phyloP scores from a whole-genome alignment of 2,888 invertebrate genomes.

The Latrodectus elegans region DNA sequence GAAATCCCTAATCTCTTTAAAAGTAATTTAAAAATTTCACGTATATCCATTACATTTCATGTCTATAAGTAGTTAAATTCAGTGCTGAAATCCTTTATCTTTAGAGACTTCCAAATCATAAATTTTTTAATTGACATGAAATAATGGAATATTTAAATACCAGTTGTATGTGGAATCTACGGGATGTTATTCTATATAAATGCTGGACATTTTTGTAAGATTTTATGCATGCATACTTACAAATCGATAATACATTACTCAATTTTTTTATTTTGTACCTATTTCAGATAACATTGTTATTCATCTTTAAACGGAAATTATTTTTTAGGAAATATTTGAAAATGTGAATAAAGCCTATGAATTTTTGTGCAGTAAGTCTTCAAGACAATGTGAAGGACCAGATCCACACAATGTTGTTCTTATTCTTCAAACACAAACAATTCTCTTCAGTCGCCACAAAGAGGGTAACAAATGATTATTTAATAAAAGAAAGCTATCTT shows the following conservation, averaged over 20 bases:
- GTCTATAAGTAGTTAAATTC: no score
- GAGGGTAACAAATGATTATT: conserved; percentile 80
- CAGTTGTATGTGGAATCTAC: no score
- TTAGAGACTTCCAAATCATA: no score
- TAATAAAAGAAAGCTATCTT: neutral
- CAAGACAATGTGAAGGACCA: conserved; percentile 82
- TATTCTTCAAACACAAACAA: conserved; percentile 93
- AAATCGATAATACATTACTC: neutral
- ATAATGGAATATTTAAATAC: no score
- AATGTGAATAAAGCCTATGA: conserved; percentile 98
- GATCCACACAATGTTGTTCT: conserved; percentile 96
- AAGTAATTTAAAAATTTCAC: no score
- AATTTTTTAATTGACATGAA: no score
- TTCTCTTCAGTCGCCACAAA: conserved; percentile 92
- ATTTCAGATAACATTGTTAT: neutral
- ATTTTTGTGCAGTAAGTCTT: conserved; percentile 93
- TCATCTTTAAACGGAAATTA: neutral
- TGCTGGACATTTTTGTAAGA: neutral
- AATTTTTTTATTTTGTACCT: neutral
- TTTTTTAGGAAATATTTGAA: conserved; percentile 89
- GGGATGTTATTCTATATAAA: no score
- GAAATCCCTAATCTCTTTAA: no score
- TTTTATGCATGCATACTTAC: no score
- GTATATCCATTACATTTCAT: no score
- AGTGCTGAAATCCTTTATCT: no score